phyloP scores from a whole-genome alignment of 2,113 vertebrate genomes.

The Tychaedon coryphoeus region DNA sequence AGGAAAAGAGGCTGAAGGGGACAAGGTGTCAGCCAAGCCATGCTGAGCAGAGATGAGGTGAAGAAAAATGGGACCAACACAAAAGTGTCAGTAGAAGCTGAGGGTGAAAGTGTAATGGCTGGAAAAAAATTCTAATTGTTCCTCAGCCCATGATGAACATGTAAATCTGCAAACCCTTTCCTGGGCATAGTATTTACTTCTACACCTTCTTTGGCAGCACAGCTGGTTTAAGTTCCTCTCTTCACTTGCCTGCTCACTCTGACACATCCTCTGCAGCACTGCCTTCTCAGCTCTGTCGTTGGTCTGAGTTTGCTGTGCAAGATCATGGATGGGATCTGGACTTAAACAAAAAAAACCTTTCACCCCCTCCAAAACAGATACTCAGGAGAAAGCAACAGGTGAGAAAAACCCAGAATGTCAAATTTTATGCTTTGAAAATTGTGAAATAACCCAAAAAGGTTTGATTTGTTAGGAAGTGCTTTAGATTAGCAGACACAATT shows the following conservation, averaged over 20 bases:
- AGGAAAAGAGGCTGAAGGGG: neutral
- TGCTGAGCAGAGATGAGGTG: neutral
- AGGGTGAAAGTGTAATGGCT: neutral
- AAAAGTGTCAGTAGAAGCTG: neutral
- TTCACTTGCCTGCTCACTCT: neutral
- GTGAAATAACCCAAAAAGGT: slow-evolving; percentile 16
- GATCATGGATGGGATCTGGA: neutral
- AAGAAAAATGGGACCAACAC: neutral
- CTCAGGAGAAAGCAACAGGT: neutral
- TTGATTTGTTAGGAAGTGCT: slow-evolving; percentile 57
- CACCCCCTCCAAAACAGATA: neutral
- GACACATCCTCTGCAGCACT: neutral
- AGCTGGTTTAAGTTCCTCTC: neutral
- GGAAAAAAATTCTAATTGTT: neutral
- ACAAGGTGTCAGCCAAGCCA: neutral
- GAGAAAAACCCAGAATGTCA: neutral
- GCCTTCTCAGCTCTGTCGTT: neutral
- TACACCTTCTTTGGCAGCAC: neutral
- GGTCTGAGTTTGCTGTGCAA: neutral
- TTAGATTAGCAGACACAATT: slow-evolving; percentile 57
- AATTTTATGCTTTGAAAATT: neutral
- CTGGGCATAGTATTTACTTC: neutral
- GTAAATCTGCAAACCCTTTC: neutral
- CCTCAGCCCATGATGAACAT: neutral
- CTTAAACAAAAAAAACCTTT: neutral